Conservation (phyloP, 1,140 invertebrate species). For the Drosophila repletoides region DNA sequence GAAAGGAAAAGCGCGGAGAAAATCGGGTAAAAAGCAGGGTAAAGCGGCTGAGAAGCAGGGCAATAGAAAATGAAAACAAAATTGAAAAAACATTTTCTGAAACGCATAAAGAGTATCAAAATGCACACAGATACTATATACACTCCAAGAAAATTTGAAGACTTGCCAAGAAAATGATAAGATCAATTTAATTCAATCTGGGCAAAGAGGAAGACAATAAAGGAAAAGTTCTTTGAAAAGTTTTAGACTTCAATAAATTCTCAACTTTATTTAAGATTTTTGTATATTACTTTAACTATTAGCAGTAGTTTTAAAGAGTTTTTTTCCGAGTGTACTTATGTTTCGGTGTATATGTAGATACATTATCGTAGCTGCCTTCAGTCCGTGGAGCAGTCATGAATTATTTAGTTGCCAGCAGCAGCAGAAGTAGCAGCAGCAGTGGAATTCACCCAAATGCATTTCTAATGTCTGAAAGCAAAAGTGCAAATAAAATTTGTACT, state of each 20-base stretch:
- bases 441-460: constrained; percentile 70
- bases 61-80: constrained; percentile 16
- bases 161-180: too few species aligned
- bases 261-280: too few species aligned
- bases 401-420: constrained; percentile 60
- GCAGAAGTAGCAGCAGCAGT: too few species aligned
- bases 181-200: too few species aligned
- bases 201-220: too few species aligned
- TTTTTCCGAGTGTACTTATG: too few species aligned
- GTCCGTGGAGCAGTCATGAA: constrained; percentile 51
- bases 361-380: constrained; percentile 8
- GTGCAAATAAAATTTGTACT: constrained; percentile 64
- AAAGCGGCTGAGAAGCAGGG: neutral
- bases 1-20: constrained; percentile 14
- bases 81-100: constrained; percentile 19
- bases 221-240: too few species aligned
- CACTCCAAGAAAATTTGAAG: too few species aligned
- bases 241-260: too few species aligned
- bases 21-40: neutral
- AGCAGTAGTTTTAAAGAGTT: too few species aligned
- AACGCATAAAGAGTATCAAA: constrained; percentile 28
- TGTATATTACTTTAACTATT: too few species aligned
- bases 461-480: constrained; percentile 56
- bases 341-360: constrained; percentile 22
- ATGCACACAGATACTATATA: constrained; percentile 8